A percentile compares a stretch with the other conserved stretches of the same genome.
Conservation (phyloP, 1,140 invertebrate genomes). For the roundworm (Caenorhabditis elegans) region WBcel235 BX284606.5:8989501-8990000, state of each 20-base stretch:
- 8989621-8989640: no score
- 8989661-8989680: no score
- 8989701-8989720: no score
- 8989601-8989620: no score
- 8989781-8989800: constrained; percentile 30
- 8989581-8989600: no score
- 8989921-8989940: constrained; percentile 25
- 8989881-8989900: constrained; percentile 28
- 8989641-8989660: no score
- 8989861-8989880: constrained; percentile 35
- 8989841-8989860: constrained; percentile 36
- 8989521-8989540: no score
- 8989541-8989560: no score
- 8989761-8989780: neutral
- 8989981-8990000: neutral
- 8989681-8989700: no score
- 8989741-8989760: constrained; percentile 39
- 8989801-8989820: constrained; percentile 43
- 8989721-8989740: no score
- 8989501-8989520: no score
- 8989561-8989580: no score
- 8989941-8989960: neutral
- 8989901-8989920: constrained; percentile 40
- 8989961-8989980: neutral
- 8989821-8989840: constrained; percentile 42